These are phyloP conservation scores for Macaria notata DNA, from an alignment of 2,888 invertebrate genomes.

Conservation along the genomic window DNA sequence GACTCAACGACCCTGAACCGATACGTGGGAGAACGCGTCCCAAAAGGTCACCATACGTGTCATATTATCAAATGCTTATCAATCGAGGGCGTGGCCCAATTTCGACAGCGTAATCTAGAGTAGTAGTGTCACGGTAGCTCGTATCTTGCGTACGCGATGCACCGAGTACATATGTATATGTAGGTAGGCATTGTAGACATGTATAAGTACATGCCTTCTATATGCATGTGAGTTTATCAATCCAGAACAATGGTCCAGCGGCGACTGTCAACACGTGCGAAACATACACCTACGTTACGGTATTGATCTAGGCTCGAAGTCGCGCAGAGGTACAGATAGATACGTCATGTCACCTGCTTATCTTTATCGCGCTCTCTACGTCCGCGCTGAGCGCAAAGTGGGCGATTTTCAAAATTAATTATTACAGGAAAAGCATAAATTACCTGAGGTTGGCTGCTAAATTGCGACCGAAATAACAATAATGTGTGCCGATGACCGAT, in stretches of 20 bases:
- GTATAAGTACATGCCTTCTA: not conserved
- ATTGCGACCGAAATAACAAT: conserved; percentile 51
- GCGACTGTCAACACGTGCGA: not conserved
- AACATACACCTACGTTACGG: conserved; percentile 1
- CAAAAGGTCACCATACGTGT: conserved; percentile 46
- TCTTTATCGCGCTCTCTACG: conserved; percentile 16
- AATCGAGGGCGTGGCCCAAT: conserved; percentile 28
- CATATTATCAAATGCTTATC: conserved; percentile 35
- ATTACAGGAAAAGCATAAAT: conserved; percentile 36
- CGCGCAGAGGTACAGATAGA: conserved; percentile 1
- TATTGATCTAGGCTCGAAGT: conserved; percentile 1
- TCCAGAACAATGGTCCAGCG: not conserved
- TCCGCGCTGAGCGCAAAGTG: conserved; percentile 15
- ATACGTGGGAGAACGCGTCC: conserved; percentile 55
- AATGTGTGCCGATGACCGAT: conserved; percentile 53
- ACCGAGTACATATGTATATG: not conserved
- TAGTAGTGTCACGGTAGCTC: conserved; percentile 1
- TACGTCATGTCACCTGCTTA: conserved; percentile 24
- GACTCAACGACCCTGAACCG: conserved; percentile 70
- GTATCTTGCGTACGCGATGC: not conserved
- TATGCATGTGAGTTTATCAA: conserved; percentile 4
- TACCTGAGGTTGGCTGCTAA: conserved; percentile 41
- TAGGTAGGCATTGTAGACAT: not conserved
- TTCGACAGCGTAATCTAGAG: conserved; percentile 12
- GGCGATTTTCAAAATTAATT: conserved; percentile 28